Base-by-base conservation (phyloP, 2,888 invertebrate genomes). In the Nyleta sp. region DNA sequence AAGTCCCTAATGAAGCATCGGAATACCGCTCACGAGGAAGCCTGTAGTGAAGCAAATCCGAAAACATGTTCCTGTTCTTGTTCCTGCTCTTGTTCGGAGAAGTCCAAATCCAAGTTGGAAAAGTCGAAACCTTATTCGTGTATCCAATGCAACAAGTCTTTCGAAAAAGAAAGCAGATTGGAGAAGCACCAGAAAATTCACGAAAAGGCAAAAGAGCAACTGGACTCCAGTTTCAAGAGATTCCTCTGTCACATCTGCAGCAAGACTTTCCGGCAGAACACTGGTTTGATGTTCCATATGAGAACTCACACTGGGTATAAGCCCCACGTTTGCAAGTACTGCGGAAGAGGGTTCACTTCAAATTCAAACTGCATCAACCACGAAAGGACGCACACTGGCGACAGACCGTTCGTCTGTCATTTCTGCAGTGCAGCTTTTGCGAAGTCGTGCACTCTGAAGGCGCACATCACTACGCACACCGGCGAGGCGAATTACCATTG, bases 401-500 rank as follows among this genome's bases (percentile, higher is more conserved):
- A 89, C 15, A 79, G 88, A 33, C 89, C 89, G 0, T 89, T 88
- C 17, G 85, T 89, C 11, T 89, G 89, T 52, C 89, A 89, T 42
- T 89, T 87, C 40, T 89, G 89, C 33, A 88, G 88, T 11, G 88
- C 88, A 0, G 88, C 89, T 1, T 89, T 89, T 28, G 89, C 89
- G 0, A 89, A 89, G 71, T 88, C 89, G 3, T 89, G 89, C 57
- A 89, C 89, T 4, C 76, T 89, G 0, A 89, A 89, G 65, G 88
- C 89, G 1, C 89, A 89, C 52, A 87, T 89, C 17, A 89, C 89
- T 11, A 89, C 88, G 3, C 89, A 89, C 48, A 89, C 89, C 0
- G 89, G 89, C 0, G 89, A 89, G 59, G 89, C 89, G 0, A 89
- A 89, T 83, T 89, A 89, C 68, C 89, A 88, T 44, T 89, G 89